Conservation (phyloP, 2,113 vertebrate genomes). For the Pollimyrus isidori region DNA sequence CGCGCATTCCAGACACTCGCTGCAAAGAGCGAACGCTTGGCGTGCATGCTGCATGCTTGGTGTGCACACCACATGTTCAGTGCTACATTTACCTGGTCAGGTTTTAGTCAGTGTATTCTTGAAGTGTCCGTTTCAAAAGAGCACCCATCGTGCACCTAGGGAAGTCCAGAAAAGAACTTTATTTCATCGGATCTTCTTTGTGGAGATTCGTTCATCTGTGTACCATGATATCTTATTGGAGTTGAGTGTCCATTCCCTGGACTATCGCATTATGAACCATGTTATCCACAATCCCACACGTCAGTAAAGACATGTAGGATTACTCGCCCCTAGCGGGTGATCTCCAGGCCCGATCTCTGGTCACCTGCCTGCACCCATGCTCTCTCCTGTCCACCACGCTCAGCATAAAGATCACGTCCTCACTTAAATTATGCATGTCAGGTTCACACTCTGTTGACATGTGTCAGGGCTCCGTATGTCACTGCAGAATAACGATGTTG, state of each 20-base stretch:
- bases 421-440: slow-evolving; percentile 70
- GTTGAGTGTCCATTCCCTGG: neutral
- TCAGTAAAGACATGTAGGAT: neutral
- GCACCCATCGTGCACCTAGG: neutral
- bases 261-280: neutral
- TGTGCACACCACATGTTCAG: neutral
- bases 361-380: slow-evolving; percentile 42
- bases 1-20: neutral
- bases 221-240: neutral
- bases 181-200: neutral
- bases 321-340: neutral
- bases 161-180: neutral
- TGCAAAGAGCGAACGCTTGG: neutral
- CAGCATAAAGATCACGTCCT: slow-evolving; percentile 66
- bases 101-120: neutral
- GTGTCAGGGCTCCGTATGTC: slow-evolving; percentile 63
- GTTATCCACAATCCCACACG: neutral
- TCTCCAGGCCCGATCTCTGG: neutral
- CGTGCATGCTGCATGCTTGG: neutral
- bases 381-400: slow-evolving; percentile 55
- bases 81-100: neutral
- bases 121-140: neutral
- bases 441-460: slow-evolving; percentile 64
- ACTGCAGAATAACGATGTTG: slow-evolving; percentile 60
- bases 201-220: neutral